phyloP scores from a whole-genome alignment of 2,113 vertebrate species.

The Urocynchramus pylzowi region DNA sequence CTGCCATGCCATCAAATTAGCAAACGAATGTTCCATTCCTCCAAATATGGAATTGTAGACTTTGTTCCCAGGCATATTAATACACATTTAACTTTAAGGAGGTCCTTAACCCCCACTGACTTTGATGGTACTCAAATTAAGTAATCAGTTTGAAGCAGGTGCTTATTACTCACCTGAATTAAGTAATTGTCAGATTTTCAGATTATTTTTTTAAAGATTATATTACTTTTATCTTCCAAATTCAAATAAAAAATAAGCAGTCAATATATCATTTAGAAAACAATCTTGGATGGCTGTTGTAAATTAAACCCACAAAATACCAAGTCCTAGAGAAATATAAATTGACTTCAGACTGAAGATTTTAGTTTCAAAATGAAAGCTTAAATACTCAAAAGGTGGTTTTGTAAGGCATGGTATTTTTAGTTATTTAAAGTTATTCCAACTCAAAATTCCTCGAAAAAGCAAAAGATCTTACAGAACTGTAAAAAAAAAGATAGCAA shows the following conservation, averaged over 20 bases:
- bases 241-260: not conserved
- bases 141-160: not conserved
- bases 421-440: not conserved
- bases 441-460: not conserved
- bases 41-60: not conserved
- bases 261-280: not conserved
- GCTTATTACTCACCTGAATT: not conserved
- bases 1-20: not conserved
- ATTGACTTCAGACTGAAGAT: not conserved
- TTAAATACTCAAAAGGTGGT: not conserved
- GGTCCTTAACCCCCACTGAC: not conserved
- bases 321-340: not conserved
- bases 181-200: not conserved
- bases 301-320: not conserved
- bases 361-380: not conserved
- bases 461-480: not conserved
- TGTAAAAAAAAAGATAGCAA: not conserved
- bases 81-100: not conserved
- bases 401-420: not conserved
- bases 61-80: not conserved
- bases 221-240: not conserved
- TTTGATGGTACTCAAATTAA: not conserved
- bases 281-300: not conserved
- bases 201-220: not conserved
- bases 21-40: not conserved